Evolutionary conservation across 1,140 invertebrate species (phyloP).

Genomic region (Solenopsis fugax): DNA sequence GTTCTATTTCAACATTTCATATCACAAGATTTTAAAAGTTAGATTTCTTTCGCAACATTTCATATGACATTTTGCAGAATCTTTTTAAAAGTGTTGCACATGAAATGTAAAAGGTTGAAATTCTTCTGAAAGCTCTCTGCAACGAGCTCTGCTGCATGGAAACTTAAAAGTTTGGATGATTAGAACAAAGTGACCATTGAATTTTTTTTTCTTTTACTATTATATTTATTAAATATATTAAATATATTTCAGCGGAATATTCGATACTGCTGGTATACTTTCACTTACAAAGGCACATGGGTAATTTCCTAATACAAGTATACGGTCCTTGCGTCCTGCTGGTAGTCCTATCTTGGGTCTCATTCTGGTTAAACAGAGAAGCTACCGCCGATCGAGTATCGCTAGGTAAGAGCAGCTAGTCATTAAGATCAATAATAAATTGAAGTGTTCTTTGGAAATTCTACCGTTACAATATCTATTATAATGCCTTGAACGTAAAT

Average conservation of each 20-base stretch:
- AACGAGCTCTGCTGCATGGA: too few species aligned
- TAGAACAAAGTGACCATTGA: too few species aligned
- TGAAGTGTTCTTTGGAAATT: conserved; percentile 10
- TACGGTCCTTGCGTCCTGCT: conserved; percentile 95
- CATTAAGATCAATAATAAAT: conserved; percentile 12
- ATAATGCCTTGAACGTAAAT: background rate
- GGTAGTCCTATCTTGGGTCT: conserved; percentile 96
- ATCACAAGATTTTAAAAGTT: too few species aligned
- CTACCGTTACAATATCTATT: conserved; percentile 17
- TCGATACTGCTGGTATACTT: conserved; percentile 94
- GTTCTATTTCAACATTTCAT: too few species aligned
- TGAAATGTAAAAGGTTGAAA: too few species aligned
- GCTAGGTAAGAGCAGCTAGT: conserved; percentile 88
- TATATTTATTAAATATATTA: background rate
- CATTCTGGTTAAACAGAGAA: conserved; percentile 96
- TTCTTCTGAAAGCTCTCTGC: too few species aligned
- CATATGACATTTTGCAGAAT: too few species aligned
- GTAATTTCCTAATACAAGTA: conserved; percentile 96
- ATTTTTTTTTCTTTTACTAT: too few species aligned
- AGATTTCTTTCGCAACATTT: too few species aligned
- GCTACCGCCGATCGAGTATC: conserved; percentile 95
- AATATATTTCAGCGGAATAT: conserved; percentile 88
- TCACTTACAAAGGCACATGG: conserved; percentile 94
- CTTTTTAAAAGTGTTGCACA: too few species aligned
- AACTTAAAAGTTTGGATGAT: too few species aligned